Conservation (phyloP, 2,888 invertebrate genomes). For the Drosophila sordidula region DNA sequence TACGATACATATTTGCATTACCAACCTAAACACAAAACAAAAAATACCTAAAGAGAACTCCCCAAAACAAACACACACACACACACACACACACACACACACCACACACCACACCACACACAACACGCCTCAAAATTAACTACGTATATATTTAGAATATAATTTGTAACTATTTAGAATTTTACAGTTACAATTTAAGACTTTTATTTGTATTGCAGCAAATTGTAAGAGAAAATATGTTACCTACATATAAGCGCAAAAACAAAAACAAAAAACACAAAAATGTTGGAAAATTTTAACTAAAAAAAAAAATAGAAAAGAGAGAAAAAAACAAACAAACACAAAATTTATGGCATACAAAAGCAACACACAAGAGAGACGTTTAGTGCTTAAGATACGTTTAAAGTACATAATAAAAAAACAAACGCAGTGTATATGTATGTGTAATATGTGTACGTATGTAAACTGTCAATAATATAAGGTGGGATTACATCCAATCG, state of each 20-base stretch:
- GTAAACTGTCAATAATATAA: background rate
- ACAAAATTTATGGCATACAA: constrained; percentile 60
- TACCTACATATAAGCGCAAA: constrained; percentile 78
- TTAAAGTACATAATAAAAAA: constrained; percentile 74
- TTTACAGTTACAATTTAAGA: constrained; percentile 78
- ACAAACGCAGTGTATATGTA: constrained; percentile 54
- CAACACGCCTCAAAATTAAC: constrained; percentile 77
- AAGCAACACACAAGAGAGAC: constrained; percentile 62
- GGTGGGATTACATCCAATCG: background rate
- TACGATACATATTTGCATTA: constrained; percentile 74
- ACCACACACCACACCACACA: constrained; percentile 52
- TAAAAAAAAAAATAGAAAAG: constrained; percentile 42
- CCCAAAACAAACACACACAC: constrained; percentile 32
- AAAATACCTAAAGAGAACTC: constrained; percentile 35
- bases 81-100: constrained; percentile 30
- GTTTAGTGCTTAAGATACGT: constrained; percentile 71
- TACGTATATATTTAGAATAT: constrained; percentile 74
- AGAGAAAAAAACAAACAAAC: constrained; percentile 17
- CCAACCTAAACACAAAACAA: constrained; percentile 34
- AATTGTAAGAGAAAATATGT: constrained; percentile 76
- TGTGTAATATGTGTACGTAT: constrained; percentile 14
- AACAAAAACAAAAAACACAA: constrained; percentile 52
- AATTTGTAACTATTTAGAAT: constrained; percentile 78
- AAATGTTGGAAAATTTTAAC: constrained; percentile 78
- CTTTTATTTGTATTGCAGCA: constrained; percentile 79